Conservation (phyloP, 2,888 invertebrate genomes). For the Cheilosia urbana region DNA sequence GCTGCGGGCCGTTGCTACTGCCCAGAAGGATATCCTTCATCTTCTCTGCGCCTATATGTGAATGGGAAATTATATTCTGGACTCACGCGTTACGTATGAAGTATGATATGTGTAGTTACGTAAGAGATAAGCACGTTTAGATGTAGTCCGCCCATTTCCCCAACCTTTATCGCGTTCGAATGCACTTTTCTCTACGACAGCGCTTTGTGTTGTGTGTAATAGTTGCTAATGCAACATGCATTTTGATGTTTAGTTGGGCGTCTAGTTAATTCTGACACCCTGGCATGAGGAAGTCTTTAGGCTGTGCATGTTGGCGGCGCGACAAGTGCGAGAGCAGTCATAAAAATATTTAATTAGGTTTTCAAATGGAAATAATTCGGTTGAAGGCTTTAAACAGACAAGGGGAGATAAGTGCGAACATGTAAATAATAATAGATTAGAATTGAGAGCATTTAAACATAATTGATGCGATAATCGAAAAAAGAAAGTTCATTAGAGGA, state of each 20-base stretch:
- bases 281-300: slow-evolving; percentile 40
- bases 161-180: slow-evolving; percentile 49
- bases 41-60: slow-evolving; percentile 1
- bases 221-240: slow-evolving; percentile 39
- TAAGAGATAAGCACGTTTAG: slow-evolving; percentile 60
- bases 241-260: slow-evolving; percentile 10
- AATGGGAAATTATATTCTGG: slow-evolving; percentile 35
- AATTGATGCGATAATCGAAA: slow-evolving; percentile 15
- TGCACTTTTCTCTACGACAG: slow-evolving; percentile 16
- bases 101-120: slow-evolving; percentile 28
- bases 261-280: slow-evolving; percentile 29
- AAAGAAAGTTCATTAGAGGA: background rate
- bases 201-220: slow-evolving; percentile 22
- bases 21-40: slow-evolving; percentile 56
- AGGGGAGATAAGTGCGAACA: no score
- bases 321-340: background rate
- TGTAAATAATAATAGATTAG: background rate
- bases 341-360: slow-evolving; percentile 34
- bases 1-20: slow-evolving; percentile 27
- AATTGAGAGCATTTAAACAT: slow-evolving; percentile 8
- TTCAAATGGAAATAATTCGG: slow-evolving; percentile 4
- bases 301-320: background rate
- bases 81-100: slow-evolving; percentile 12
- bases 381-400: no score
- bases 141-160: slow-evolving; percentile 16